phyloP scores from a whole-genome alignment of 2,797 vertebrate genomes.

The Poecile montanus region DNA sequence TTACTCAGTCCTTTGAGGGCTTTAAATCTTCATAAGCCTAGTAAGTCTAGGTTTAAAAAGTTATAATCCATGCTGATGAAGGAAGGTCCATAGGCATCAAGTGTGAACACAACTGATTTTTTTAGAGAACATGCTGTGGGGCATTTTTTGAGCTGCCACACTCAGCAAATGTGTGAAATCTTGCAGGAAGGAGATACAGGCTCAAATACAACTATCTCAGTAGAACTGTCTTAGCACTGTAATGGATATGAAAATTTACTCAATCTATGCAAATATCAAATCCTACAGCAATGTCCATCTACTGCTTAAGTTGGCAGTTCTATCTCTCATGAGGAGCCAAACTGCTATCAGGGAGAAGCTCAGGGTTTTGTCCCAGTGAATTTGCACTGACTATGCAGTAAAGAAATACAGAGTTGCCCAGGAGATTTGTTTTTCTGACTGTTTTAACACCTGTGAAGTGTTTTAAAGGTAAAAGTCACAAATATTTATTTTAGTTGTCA shows the following conservation, averaged over 20 bases:
- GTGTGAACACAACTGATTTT: not conserved
- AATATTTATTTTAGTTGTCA: not conserved
- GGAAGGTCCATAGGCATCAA: not conserved
- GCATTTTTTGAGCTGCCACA: not conserved
- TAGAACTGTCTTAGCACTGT: not conserved
- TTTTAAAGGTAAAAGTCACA: not conserved
- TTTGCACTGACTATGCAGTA: not conserved
- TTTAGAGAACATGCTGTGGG: not conserved
- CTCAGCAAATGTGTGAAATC: not conserved
- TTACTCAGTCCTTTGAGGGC: not conserved
- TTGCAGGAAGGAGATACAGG: not conserved
- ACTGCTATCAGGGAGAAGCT: not conserved
- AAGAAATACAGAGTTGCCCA: not conserved
- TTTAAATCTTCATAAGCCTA: not conserved
- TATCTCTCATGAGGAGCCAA: rapidly evolving
- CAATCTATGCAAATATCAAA: not conserved
- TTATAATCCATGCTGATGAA: not conserved
- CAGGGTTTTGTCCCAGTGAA: not conserved
- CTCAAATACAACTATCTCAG: not conserved
- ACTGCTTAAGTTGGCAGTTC: not conserved
- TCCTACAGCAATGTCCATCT: not conserved
- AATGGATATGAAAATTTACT: not conserved
- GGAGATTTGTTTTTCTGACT: not conserved
- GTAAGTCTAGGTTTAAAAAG: not conserved
- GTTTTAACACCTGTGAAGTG: not conserved